phyloP scores from a whole-genome alignment of 2,888 invertebrate genomes.

The Erebia ligea region DNA sequence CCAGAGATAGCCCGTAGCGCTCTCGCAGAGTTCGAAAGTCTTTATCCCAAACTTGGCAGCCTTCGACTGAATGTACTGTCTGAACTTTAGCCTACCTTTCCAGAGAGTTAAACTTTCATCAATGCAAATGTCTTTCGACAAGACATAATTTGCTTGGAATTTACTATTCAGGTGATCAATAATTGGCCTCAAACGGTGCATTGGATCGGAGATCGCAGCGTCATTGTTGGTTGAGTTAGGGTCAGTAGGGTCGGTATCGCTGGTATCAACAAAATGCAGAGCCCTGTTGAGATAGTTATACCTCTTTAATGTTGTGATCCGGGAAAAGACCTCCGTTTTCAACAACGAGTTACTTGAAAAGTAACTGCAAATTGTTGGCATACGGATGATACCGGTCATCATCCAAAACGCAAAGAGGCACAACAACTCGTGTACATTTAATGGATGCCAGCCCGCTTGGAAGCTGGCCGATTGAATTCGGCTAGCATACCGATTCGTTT shows the following conservation, averaged over 20 bases:
- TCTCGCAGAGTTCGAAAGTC: conserved; percentile 36
- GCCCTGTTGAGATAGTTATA: not conserved
- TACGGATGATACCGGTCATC: too few relatives aligned
- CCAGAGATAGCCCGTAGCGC: not conserved
- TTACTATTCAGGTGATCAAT: not conserved
- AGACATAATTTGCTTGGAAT: not conserved
- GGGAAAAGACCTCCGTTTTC: too few relatives aligned
- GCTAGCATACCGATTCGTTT: too few relatives aligned
- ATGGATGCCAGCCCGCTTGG: too few relatives aligned
- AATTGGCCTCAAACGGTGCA: not conserved
- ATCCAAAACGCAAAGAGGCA: too few relatives aligned
- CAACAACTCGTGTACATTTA: too few relatives aligned
- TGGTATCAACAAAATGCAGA: not conserved
- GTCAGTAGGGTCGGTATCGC: not conserved
- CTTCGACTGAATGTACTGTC: not conserved
- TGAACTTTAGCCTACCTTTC: not conserved
- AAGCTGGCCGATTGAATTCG: too few relatives aligned
- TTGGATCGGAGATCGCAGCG: not conserved
- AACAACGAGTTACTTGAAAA: too few relatives aligned
- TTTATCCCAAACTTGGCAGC: conserved; percentile 33
- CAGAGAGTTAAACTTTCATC: conserved; percentile 2
- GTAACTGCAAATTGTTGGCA: too few relatives aligned
- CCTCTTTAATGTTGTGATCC: too few relatives aligned
- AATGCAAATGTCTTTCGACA: not conserved
- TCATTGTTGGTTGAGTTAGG: not conserved